Conservation (phyloP, 1,140 invertebrate genomes). For the Proctacanthus coquilletti region DNA sequence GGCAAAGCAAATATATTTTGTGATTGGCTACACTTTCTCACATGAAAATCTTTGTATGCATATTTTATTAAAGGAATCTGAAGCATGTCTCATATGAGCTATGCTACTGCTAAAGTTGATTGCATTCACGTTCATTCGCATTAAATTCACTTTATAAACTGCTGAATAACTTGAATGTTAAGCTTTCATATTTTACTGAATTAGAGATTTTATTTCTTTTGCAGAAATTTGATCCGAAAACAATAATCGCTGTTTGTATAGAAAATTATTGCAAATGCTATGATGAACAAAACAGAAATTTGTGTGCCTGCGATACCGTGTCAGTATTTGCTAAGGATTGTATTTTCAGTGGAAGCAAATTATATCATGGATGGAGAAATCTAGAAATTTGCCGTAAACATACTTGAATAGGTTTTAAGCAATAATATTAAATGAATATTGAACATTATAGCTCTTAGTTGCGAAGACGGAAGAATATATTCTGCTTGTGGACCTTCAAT, state of each 20-base stretch:
- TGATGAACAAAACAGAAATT: constrained; percentile 32
- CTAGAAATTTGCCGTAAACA: constrained; percentile 60
- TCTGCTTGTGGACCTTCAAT: constrained; percentile 45
- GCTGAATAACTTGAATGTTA: constrained; percentile 2
- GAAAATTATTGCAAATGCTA: constrained; percentile 64
- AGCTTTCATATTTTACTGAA: too few species aligned
- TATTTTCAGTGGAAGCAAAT: constrained; percentile 40
- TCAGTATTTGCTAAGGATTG: constrained; percentile 65
- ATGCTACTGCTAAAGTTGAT: too few species aligned
- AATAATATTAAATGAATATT: too few species aligned
- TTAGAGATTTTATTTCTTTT: too few species aligned
- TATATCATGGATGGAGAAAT: constrained; percentile 54
- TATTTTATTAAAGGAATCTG: too few species aligned
- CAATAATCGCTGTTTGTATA: constrained; percentile 47
- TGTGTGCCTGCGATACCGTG: constrained; percentile 60
- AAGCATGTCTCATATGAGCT: too few species aligned
- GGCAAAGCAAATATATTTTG: too few species aligned
- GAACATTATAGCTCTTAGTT: constrained; percentile 51
- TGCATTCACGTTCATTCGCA: too few species aligned
- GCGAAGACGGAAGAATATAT: constrained; percentile 50
- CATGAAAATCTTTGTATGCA: too few species aligned
- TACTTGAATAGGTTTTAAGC: too few species aligned
- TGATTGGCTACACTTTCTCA: too few species aligned
- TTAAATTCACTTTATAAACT: too few species aligned
- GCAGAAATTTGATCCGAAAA: constrained; percentile 36